Evolutionary conservation across 2,797 vertebrate genomes (phyloP), one percentile per base, ranked within the genome.

Genomic region (Austrolebias charrua): DNA sequence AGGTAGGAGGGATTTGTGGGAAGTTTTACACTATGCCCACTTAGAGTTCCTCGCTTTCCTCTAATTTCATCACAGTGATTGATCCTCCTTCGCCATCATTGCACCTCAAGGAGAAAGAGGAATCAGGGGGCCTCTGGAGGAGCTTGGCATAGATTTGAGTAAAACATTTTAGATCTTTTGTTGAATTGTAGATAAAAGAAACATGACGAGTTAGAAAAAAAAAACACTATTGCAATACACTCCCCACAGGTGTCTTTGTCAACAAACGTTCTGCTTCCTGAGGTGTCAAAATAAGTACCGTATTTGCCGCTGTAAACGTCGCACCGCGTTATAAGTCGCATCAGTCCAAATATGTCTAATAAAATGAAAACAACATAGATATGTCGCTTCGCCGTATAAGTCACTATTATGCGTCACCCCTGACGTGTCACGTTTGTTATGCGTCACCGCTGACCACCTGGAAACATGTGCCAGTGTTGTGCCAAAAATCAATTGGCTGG

Each of bases 261-360:
- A 55, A 65, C 73, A 79, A 61, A 76, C 55, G 75, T 29, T 49
- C 63, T 24, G 66, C 56, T 83, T 88, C 83, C 85, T 81, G 66
- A 66, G 50, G 55, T 71, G 47, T 43, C 28, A 82, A 74, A 81
- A 52, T 24, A 24, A 24, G 1, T 24, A 24, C 24, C 24, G 24
- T 24, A 1, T 24, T 24, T 24, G 24, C 24, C 24, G 3, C 24
- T 2, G 24, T 24, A 24, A 24, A 24, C 24, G 3, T 24, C 24
- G 3, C 24, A 24, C 24, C 24, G 3, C 3, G 24, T 24, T 24
- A 24, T 24, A 24, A 24, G 24, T 24, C 24, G 1, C 24, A 24
- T 24, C 24, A 24, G 24, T 24, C 24, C 24, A 24, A 24, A 24
- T 24, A 24, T 24, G 24, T 24, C 24, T 24, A 24, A 24, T 24